phyloP scores from a whole-genome alignment of 2,797 vertebrate species.

The Phylloscopus collybita region DNA sequence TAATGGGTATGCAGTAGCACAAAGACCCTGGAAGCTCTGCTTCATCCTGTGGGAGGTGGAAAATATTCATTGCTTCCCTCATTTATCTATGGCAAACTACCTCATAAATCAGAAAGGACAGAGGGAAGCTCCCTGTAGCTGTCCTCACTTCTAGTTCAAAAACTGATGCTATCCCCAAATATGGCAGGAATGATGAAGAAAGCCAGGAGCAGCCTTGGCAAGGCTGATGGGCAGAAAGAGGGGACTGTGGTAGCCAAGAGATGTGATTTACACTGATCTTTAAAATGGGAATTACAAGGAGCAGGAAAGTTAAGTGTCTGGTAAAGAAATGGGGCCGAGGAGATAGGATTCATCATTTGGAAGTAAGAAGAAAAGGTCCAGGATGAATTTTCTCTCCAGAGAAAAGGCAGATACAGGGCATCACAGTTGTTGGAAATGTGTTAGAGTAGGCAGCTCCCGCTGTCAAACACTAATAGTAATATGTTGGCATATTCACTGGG shows the following conservation, averaged over 20 bases:
- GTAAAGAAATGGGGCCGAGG: neutral
- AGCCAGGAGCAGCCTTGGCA: neutral
- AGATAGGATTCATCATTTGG: neutral
- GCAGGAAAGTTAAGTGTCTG: neutral
- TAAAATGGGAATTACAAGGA: neutral
- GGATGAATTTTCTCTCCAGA: neutral
- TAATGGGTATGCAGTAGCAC: neutral
- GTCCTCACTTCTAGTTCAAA: neutral
- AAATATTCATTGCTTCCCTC: neutral
- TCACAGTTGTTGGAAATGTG: conserved; percentile 6
- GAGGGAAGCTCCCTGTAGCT: neutral
- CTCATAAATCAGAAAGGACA: neutral
- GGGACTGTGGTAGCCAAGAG: neutral
- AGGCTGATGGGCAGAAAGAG: neutral
- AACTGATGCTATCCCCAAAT: neutral
- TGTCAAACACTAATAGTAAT: conserved; percentile 46
- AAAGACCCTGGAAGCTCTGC: neutral
- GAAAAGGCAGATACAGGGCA: neutral
- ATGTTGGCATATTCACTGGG: neutral
- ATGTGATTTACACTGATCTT: neutral
- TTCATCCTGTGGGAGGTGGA: neutral
- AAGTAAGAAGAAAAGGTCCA: neutral
- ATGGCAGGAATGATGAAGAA: neutral
- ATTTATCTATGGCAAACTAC: neutral
- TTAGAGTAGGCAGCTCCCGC: conserved; percentile 1